Percentiles rank a stretch among this genome's conserved stretches.
These are phyloP conservation scores for Crambe crambe DNA, from an alignment of 37 sponge, comb jelly and placozoan genomes.

Conservation along the genomic window DNA sequence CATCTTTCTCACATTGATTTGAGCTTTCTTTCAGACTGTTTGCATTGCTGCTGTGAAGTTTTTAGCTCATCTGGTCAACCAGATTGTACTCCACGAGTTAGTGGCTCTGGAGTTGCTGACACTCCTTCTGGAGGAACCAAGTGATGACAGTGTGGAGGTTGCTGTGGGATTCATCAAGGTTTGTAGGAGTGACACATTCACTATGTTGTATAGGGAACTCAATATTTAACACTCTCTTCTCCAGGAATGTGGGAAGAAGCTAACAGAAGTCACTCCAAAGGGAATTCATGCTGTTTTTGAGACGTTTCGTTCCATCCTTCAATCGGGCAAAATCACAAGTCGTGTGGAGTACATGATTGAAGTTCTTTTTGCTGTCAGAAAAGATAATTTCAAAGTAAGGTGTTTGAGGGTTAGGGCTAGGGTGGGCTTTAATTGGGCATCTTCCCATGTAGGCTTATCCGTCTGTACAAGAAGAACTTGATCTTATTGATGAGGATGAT, in stretches of 20 bases:
- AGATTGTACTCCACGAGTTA: slow-evolving; percentile 89
- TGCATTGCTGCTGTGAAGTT: slow-evolving; percentile 92
- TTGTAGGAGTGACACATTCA: not conserved
- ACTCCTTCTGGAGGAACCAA: slow-evolving; percentile 89
- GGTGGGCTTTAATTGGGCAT: slow-evolving; percentile 5
- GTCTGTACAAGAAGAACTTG: slow-evolving; percentile 74
- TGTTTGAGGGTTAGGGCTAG: too few species aligned
- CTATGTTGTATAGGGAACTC: not conserved
- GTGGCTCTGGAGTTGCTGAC: slow-evolving; percentile 92
- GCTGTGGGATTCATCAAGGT: slow-evolving; percentile 87
- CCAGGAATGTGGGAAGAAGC: slow-evolving; percentile 82
- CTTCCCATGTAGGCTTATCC: slow-evolving; percentile 73
- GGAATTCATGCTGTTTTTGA: slow-evolving; percentile 90
- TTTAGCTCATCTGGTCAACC: slow-evolving; percentile 96
- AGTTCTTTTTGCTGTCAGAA: slow-evolving; percentile 90
- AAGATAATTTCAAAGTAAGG: slow-evolving; percentile 88
- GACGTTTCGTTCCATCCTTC: slow-evolving; percentile 79
- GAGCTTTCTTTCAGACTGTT: slow-evolving; percentile 24
- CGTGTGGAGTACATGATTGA: slow-evolving; percentile 98
- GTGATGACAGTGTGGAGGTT: slow-evolving; percentile 95
- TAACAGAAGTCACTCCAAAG: slow-evolving; percentile 80
- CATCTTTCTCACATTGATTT: not conserved
- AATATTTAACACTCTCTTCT: not conserved
- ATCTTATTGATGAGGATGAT: slow-evolving; percentile 94
- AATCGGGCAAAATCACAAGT: slow-evolving; percentile 77